Conservation (phyloP, 2,113 vertebrate species). For the Myrmecobius fasciatus region DNA sequence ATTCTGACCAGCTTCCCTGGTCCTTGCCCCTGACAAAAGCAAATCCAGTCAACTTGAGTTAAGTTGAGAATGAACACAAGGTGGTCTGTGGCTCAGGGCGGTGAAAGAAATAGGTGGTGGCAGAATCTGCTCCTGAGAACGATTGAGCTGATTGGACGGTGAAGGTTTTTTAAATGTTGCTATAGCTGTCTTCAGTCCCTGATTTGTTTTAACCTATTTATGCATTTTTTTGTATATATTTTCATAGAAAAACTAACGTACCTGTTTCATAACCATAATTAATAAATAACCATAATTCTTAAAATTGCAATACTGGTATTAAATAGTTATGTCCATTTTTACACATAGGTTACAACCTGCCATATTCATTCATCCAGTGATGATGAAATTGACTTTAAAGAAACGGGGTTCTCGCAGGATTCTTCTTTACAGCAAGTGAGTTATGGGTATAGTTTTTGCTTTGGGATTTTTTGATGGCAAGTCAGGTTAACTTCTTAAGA, state of each 20-base stretch:
- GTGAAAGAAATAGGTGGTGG: not conserved
- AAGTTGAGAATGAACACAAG: not conserved
- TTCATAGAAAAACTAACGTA: slow-evolving; percentile 67
- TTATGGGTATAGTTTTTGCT: slow-evolving; percentile 77
- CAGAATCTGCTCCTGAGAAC: not conserved
- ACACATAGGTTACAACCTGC: slow-evolving; percentile 94
- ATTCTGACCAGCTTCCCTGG: not conserved
- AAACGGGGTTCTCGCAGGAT: slow-evolving; percentile 97
- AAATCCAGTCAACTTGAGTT: not conserved
- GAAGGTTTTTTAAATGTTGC: slow-evolving; percentile 6
- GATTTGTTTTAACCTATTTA: not conserved
- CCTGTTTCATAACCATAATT: slow-evolving; percentile 58
- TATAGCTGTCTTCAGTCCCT: not conserved
- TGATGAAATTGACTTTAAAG: slow-evolving; percentile 99
- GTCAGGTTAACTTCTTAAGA: slow-evolving; percentile 57
- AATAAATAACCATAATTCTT: no score
- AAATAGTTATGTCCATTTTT: slow-evolving; percentile 64
- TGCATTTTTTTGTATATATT: slow-evolving; percentile 37
- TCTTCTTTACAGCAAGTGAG: slow-evolving; percentile 99
- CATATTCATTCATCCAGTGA: slow-evolving; percentile 99
- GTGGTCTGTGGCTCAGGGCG: not conserved
- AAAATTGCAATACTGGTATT: slow-evolving; percentile 46
- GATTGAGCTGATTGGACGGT: not conserved
- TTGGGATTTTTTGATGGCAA: slow-evolving; percentile 65
- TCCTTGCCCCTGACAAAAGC: not conserved